Evolutionary conservation across 2,797 vertebrate genomes (phyloP), one percentile per base, ranked within the genome.

Genomic region (Bryconaethiops microstoma): DNA sequence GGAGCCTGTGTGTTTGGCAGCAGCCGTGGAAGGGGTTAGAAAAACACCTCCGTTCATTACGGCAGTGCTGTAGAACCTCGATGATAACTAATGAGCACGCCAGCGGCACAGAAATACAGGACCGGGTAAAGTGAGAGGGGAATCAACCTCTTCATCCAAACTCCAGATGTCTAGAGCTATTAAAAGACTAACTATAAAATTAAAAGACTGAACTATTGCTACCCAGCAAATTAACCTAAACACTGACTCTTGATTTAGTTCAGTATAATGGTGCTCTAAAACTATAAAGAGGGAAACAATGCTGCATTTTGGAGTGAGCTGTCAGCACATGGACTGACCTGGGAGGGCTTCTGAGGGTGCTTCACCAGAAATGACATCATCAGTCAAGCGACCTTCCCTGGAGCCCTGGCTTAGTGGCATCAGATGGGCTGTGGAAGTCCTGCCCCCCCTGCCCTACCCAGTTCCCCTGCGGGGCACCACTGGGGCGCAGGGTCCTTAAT

Each of bases 401-500:
- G 75, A 80, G 85, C 72, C 86, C n/a, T 45, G 85, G 87, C 19
- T 70, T 29, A 5, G 79, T 77, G 85, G 87, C 74, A 79, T 87
- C 82, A 57, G 83, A 87, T 84, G 87, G 85, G 88, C 77, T 85
- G 83, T 76, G 82, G 83, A 87, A 86, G 86, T 83, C 70, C 80
- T 79, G 65, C 81, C 74, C 77, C 77, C 59, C 17, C 69, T 62
- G 54, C 79, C 78, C 69, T 84, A 67, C 55, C 63, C 55, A 59
- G 74, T 78, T 84, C 89, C 85, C 88, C 82, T 67, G 45, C 17
- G 80, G 89, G 84, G 80, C 86, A 88, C 86, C 88, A 86, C 86
- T 79, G 80, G 89, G 89, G 90, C 88, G 87, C 87, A 86, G 85
- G 86, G 85, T 89, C 91, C 88, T 90, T 93, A 93, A 94, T 94